Base-by-base conservation (phyloP, 1,140 invertebrate species). In the Hycleus phaleratus region DNA sequence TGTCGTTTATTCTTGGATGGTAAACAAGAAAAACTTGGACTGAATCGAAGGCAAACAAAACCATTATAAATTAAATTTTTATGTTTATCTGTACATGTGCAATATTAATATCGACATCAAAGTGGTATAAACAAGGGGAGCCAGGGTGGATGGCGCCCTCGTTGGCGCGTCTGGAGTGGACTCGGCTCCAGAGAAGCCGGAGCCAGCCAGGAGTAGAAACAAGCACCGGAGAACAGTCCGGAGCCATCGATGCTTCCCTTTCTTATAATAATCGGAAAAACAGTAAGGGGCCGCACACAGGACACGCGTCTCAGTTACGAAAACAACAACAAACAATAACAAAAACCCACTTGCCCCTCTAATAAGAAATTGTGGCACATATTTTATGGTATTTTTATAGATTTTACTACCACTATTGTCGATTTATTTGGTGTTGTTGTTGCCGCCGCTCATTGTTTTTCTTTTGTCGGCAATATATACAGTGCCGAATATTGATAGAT, bases 111-210 rank as follows among this genome's bases (percentile, higher is more conserved):
- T 62, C 56, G 56, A 49, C 56, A 59, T 52, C 43, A 49, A 42
- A 58, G 49, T 53, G 61, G 48, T 50, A 61, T 62, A 62, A 62
- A 59, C 57, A 62, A 56, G 61, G 61, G 49, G 54, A 57, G 49
- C 49, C 48, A 46, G 49, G 49, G 55, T 32, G 38, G 56, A 51
- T 39, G 56, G 53, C 52, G 51, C 58, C 40, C 53, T 46, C 26
- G 48, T 12, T 38, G 58, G 48, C 46, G 52, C 40, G 49, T 40
- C 45, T 49, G 4, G 58, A 60, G 49, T 60, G 58, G 58, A 52
- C 49, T 11, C 58, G 49, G 57, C 43, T 59, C 50, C 60, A 46
- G 32, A 32, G 49, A 26, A 11, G 48, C 44, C 46, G 59, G 59
- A 56, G 59, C 59, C 59, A 61, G 54, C 46, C 54, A 57, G 59